Evolutionary conservation across 2,888 invertebrate species (phyloP), one percentile per base, ranked within the genome.

Genomic region (Epirrhoe tristata): DNA sequence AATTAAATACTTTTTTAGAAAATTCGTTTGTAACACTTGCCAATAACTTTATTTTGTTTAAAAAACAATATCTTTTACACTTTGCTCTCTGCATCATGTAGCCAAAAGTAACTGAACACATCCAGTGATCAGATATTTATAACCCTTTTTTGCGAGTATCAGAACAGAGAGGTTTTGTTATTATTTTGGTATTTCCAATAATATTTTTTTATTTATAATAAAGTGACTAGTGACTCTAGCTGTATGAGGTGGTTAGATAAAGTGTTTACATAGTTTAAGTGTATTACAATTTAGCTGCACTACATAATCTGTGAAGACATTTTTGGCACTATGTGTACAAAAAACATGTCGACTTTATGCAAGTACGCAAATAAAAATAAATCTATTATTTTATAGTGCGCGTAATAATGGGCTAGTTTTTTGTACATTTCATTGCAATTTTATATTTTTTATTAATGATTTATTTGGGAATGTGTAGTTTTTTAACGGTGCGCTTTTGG

Each of bases 161-260:
- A 36, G 8, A 54, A n/a, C 14, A 10, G 48, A 53, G 51, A 10
- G 52, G 31, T 59, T 61, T 56, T 16, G 58, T 52, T 24, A 36
- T 58, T 58, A 58, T 51, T 59, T 52, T 59, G 31, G 59, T 10
- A 10, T 43, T 34, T 34, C 16, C 43, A 57, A 32, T 16, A 48
- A 39, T 56, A 58, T 71, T 50, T 65, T 63, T 61, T 54, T 63
- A 65, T 77, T 74, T 70, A 70, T 75, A 76, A 74, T 71, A 76
- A 77, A 67, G 76, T 81, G 83, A 83, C 83, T 83, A 83, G 83
- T 83, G 83, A 83, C 71, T 69, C 69, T 81, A 81, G 74, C 68
- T 71, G 71, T 71, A 73, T 77, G 81, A 79, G 77, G 58, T 70
- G 60, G 65, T 64, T 74, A 72, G 71, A 70, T 67, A 71, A 72